Evolutionary conservation across 2,797 vertebrate species (phyloP), one percentile per base, ranked within the genome.

Genomic region (Cheirogaleus major): DNA sequence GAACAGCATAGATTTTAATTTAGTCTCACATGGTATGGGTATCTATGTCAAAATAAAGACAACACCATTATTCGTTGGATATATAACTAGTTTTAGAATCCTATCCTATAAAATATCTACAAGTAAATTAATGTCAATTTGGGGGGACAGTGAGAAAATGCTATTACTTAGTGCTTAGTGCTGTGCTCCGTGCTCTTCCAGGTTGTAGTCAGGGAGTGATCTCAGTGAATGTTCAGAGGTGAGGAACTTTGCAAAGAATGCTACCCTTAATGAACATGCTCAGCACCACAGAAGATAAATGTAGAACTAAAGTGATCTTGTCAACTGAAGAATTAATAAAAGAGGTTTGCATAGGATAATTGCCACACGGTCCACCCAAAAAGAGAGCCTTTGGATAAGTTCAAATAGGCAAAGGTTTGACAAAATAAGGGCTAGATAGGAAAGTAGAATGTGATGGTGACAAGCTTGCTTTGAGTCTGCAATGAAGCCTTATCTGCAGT

Each of bases 311-410:
- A 75, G 43, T 63, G 72, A 80, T n/a, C 32, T 79, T 78, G 25
- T 43, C 79, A 93, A 72, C 41, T 43, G 63, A 91, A 96, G 50
- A 89, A 81, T 32, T 82, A 84, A 52, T 17, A 59, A 7, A 83
- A 69, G 35, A 86, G 0, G 7, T 45, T 75, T 45, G 52, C 3
- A 2, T 17, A 59, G 65, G 35, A 61, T 69, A 83, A 59, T 12
- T 81, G 7, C 11, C 95, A 32, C 7, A 41, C 41, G 57, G 38
- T 52, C 43, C 1, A 45, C 9, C 8, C 8, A 15, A 43, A 73
- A 63, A 93, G 38, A 79, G n/a, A 89, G 48, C 6, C 30, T 87
- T 79, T 86, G 22, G 18, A 41, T 7, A 73, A 89, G 20, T 27
- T 87, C 4, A 32, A 59, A 38, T 0, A 52, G 73, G 7, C n/a